Conservation (phyloP, 2,797 vertebrate species). For the Apogon hyalosoma region DNA sequence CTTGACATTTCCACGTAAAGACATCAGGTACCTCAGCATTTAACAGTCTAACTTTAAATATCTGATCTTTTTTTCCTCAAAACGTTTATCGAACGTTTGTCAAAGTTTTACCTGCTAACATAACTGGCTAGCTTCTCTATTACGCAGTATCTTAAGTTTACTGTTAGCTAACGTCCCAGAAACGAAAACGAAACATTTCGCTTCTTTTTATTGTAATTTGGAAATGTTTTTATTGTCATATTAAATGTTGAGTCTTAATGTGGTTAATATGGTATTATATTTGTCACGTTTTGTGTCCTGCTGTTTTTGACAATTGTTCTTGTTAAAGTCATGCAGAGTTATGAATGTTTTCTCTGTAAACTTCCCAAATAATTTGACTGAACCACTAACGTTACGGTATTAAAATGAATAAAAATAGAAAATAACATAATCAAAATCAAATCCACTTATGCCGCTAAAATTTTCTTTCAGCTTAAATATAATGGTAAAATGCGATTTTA, state of each 20-base stretch:
- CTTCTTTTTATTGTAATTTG: not conserved
- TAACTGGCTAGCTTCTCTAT: not conserved
- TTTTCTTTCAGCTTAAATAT: not conserved
- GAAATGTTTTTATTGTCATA: too few species aligned
- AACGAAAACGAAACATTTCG: slow-evolving; percentile 29
- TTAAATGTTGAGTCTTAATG: too few species aligned
- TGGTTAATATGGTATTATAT: too few species aligned
- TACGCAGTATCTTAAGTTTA: slow-evolving; percentile 12
- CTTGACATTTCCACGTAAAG: not conserved
- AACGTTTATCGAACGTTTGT: not conserved
- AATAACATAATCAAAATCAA: too few species aligned
- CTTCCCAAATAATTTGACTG: too few species aligned
- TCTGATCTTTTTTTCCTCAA: accelerated
- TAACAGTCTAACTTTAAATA: accelerated
- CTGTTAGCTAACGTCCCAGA: not conserved
- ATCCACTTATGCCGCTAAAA: too few species aligned
- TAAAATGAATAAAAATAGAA: too few species aligned
- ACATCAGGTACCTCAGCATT: slow-evolving; percentile 9
- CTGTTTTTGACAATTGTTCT: too few species aligned
- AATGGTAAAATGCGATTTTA: not conserved
- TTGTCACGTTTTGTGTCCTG: too few species aligned
- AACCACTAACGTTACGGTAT: too few species aligned
- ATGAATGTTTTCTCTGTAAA: too few species aligned
- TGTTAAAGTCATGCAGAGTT: too few species aligned
- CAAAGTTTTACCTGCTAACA: not conserved